Conservation (phyloP, 2,797 vertebrate genomes). For the Podarcis lilfordi region DNA sequence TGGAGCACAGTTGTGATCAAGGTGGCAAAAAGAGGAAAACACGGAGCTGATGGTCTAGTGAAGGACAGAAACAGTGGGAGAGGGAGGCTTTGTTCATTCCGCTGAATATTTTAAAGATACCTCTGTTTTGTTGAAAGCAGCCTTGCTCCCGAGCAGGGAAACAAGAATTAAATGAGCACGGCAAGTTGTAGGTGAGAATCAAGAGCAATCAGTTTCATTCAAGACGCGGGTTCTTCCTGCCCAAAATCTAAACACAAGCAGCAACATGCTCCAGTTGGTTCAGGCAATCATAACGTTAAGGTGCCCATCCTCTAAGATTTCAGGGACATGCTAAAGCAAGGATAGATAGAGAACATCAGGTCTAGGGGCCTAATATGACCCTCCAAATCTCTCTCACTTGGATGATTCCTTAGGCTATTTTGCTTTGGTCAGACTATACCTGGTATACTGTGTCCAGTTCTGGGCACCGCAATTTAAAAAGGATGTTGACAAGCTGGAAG, state of each 20-base stretch:
- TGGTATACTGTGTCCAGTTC: too few species aligned
- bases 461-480: too few species aligned
- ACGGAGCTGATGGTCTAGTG: conserved; percentile 36
- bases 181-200: not conserved
- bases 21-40: not conserved
- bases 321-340: too few species aligned
- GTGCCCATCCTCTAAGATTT: not conserved
- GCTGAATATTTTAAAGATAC: not conserved
- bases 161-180: not conserved
- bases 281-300: not conserved
- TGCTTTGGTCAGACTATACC: too few species aligned
- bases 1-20: conserved; percentile 57
- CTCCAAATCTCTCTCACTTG: too few species aligned
- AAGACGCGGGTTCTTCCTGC: not conserved
- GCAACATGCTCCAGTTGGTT: not conserved
- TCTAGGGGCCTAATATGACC: too few species aligned
- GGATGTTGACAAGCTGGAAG: too few species aligned
- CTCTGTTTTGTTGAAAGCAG: too few species aligned
- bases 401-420: too few species aligned
- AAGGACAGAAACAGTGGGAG: conserved; percentile 52
- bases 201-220: not conserved
- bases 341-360: too few species aligned
- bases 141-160: not conserved
- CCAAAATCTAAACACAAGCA: not conserved
- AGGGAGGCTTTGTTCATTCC: not conserved